Evolutionary conservation across 2,797 vertebrate species (phyloP).

Genomic region (Lacerta agilis): DNA sequence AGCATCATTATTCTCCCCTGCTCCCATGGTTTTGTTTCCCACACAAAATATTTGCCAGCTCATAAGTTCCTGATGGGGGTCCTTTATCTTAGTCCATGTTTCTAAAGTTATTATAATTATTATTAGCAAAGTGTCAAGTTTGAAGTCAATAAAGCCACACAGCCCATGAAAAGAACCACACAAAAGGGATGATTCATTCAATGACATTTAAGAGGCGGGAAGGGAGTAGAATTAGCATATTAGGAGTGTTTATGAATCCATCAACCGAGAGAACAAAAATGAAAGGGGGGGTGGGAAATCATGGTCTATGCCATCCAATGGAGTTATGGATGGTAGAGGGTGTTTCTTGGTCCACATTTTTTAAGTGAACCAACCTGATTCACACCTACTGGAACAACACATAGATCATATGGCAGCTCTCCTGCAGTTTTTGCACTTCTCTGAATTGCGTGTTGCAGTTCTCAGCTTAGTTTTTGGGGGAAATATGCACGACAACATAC

Average conservation of each 20-base stretch:
- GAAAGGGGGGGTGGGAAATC: no score
- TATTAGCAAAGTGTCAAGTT: constrained; percentile 59
- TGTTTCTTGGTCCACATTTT: background rate
- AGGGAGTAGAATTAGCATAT: constrained; percentile 15
- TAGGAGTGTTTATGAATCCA: constrained; percentile 20
- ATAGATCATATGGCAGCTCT: no score
- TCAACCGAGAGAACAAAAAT: constrained; percentile 38
- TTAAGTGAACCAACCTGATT: no score
- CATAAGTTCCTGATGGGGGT: constrained; percentile 60
- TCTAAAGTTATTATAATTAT: constrained; percentile 45
- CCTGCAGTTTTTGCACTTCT: no score
- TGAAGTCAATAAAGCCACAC: constrained; percentile 53
- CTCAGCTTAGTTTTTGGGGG: no score
- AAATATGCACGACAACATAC: no score
- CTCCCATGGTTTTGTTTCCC: constrained; percentile 61
- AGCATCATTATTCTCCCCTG: constrained; percentile 38
- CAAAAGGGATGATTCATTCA: constrained; percentile 55
- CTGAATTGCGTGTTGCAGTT: no score
- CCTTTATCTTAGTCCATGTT: constrained; percentile 61
- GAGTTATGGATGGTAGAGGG: background rate
- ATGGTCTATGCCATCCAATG: background rate
- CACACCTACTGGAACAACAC: no score
- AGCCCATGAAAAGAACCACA: constrained; percentile 34
- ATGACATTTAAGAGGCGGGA: constrained; percentile 26
- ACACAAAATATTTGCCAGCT: constrained; percentile 66